Percentiles rank a stretch among this genome's conserved stretches.
phyloP scores from a whole-genome alignment of 2,888 invertebrate genomes.

The Xestoiulus laeticollis region DNA sequence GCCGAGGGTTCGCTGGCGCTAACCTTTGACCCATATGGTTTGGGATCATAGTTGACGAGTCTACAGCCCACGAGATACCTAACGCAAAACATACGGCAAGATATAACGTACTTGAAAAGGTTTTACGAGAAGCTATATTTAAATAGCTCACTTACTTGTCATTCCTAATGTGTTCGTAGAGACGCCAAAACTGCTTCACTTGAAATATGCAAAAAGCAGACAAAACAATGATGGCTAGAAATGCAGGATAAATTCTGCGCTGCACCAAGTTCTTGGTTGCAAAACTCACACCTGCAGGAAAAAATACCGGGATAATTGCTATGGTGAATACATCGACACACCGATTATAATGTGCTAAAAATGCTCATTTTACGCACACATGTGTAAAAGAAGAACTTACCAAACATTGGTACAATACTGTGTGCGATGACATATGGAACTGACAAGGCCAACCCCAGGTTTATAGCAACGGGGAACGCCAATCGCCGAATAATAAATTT shows the following conservation, averaged over 20 bases:
- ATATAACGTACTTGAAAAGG: not conserved
- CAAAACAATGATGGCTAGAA: slow-evolving; percentile 77
- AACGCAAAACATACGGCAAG: slow-evolving; percentile 57
- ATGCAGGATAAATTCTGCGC: slow-evolving; percentile 87
- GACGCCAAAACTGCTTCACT: slow-evolving; percentile 89
- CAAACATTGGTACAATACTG: slow-evolving; percentile 67
- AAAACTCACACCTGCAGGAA: slow-evolving; percentile 62
- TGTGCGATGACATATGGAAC: slow-evolving; percentile 92
- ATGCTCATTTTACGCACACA: too few relatives aligned
- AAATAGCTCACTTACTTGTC: slow-evolving; percentile 77
- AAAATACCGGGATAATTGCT: too few relatives aligned
- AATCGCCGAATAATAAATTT: slow-evolving; percentile 84
- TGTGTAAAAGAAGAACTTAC: slow-evolving; percentile 61
- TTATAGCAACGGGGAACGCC: slow-evolving; percentile 87
- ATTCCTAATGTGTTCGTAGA: slow-evolving; percentile 98
- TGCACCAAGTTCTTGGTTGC: slow-evolving; percentile 74
- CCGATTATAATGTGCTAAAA: not conserved
- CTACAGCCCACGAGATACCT: slow-evolving; percentile 91
- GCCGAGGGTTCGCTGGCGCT: not conserved
- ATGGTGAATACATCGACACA: too few relatives aligned
- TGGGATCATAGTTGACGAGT: slow-evolving; percentile 90
- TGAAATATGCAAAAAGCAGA: slow-evolving; percentile 81
- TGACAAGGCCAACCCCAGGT: slow-evolving; percentile 87
- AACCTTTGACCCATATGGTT: slow-evolving; percentile 44
- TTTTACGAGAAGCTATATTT: slow-evolving; percentile 36